These are phyloP conservation scores for Sarcophaga variegata DNA, from an alignment of 2,888 invertebrate genomes.

Conservation along the genomic window DNA sequence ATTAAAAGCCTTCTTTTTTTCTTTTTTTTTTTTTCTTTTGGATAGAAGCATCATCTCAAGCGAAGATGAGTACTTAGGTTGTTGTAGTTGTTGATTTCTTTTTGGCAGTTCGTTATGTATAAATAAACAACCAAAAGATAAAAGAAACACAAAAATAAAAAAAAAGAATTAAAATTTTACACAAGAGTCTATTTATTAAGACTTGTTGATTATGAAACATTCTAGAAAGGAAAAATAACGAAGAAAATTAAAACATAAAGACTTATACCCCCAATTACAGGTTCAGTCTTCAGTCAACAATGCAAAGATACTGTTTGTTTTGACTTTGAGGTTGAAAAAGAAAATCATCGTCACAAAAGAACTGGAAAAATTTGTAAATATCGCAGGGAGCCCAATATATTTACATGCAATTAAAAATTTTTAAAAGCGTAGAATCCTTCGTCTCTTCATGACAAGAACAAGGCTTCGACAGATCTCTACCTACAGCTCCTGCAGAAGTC, in stretches of 20 bases:
- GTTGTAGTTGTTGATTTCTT: constrained; percentile 20
- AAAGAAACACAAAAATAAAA: neutral
- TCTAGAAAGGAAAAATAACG: neutral
- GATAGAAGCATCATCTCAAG: constrained; percentile 11
- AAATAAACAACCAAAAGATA: neutral
- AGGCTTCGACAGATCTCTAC: no score
- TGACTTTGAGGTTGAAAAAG: no score
- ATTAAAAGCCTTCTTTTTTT: constrained; percentile 35
- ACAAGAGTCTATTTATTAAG: neutral
- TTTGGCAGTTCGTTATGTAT: constrained; percentile 24
- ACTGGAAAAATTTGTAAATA: no score
- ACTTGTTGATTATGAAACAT: neutral
- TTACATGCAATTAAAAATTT: no score
- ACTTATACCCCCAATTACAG: neutral
- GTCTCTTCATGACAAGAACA: no score
- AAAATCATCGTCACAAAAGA: no score
- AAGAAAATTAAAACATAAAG: neutral
- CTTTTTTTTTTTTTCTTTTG: no score
- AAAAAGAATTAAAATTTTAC: neutral
- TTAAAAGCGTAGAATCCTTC: no score
- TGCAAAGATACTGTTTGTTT: no score
- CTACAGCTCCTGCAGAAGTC: no score
- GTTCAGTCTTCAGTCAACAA: neutral
- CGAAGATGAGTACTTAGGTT: constrained; percentile 23
- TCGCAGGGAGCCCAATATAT: no score